A percentile compares a stretch with the other conserved stretches of the same genome.
These are phyloP conservation scores for Eospalax fontanierii DNA, from an alignment of 2,797 vertebrate species.

Conservation along the genomic window DNA sequence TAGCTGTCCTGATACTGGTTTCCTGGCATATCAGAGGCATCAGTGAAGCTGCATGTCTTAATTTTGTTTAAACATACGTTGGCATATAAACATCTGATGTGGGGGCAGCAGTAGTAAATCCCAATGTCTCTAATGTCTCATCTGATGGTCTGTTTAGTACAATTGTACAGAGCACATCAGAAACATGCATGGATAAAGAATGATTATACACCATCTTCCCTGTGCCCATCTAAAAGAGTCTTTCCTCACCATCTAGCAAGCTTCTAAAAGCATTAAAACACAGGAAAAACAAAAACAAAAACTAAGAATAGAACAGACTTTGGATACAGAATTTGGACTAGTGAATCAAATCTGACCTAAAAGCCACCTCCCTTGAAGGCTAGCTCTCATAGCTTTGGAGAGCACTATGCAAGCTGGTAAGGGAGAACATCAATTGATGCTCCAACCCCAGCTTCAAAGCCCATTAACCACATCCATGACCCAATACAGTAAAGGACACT, in stretches of 20 bases:
- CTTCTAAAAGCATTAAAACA: not conserved
- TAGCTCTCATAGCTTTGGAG: no score
- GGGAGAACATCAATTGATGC: no score
- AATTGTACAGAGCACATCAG: not conserved
- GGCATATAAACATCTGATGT: not conserved
- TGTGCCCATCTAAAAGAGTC: not conserved
- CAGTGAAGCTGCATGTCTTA: not conserved
- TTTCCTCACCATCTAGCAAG: not conserved
- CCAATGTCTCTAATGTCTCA: not conserved
- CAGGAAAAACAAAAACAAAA: not conserved
- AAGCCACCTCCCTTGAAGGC: no score
- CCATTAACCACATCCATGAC: no score
- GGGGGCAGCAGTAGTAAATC: not conserved
- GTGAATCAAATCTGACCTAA: no score
- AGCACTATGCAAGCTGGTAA: no score
- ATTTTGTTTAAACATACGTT: not conserved
- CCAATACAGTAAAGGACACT: no score
- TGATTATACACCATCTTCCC: not conserved
- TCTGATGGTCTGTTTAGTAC: not conserved
- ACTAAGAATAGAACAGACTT: conserved; percentile 41
- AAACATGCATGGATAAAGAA: not conserved
- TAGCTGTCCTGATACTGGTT: not conserved
- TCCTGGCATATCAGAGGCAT: not conserved
- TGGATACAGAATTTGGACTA: no score
- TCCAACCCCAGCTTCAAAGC: no score